Base-by-base conservation (phyloP, 1,140 invertebrate species). In the Drosophila erecta region DNA sequence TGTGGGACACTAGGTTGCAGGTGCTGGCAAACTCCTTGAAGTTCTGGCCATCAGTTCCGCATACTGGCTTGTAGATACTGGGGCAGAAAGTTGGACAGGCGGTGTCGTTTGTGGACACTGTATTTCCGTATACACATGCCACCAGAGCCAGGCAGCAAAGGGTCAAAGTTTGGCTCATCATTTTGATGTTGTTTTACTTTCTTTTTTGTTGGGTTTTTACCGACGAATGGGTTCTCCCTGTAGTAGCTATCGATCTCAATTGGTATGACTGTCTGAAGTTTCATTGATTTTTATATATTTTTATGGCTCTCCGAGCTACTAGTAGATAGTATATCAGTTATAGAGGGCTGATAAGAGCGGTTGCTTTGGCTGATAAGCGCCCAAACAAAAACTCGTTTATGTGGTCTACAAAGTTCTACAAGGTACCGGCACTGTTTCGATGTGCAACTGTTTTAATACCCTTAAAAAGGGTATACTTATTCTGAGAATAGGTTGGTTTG, bases 271-370 rank as follows among this genome's bases (percentile, higher is more conserved):
- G 84, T 79, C 73, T 56, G 44, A 35, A 56, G 62, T 62, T 76
- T 64, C 75, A 83, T 89, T 79, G 83, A 79, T 79, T 79, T 85
- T 76, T 86, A 83, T 85, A 76, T 81, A 74, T 79, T 62, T 84
- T 80, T 80, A 67, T 49, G 46, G 30, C 44, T 50, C 77, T 57
- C 43, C 41, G 22, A 58, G 55, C 57, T 64, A 66, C 59, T 66
- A 56, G 27, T 17, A 44, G 67, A 55, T 49, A 50, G 53, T 10
- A 54, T 86, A 86, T 86, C 83, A 79, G 64, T 41, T 35, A n/a
- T 15, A 27, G 59, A 6, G 5, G 3, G 3, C 58, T 73, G 83
- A 89, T 86, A 79, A 75, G 17, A 4, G 10, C 4, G 14, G 14
- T 11, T 10, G 6, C 47, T 77, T n/a, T n/a, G n/a, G n/a, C n/a